Percentiles rank a stretch among this genome's conserved stretches.
phyloP scores from a whole-genome alignment of 2,797 vertebrate species.

The Scolopax rusticola region DNA sequence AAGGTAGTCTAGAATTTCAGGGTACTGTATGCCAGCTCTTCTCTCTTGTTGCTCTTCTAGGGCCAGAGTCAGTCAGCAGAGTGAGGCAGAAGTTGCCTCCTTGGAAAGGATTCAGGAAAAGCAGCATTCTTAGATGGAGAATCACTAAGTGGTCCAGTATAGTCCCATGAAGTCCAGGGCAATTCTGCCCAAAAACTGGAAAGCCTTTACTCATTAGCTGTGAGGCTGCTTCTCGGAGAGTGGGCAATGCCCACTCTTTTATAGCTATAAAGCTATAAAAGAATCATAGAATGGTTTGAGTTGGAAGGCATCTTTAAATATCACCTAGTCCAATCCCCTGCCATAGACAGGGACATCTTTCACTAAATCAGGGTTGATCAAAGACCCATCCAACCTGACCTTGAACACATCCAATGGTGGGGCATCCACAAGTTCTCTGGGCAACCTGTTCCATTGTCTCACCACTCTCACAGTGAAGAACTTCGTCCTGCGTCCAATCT shows the following conservation, averaged over 20 bases:
- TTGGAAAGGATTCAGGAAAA: not conserved
- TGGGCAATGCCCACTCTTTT: not conserved
- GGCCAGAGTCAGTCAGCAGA: not conserved
- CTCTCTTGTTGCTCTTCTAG: accelerated
- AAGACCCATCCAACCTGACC: not conserved
- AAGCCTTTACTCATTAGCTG: not conserved
- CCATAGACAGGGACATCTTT: not conserved
- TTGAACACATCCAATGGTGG: not conserved
- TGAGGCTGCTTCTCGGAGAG: not conserved
- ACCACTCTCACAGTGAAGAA: not conserved
- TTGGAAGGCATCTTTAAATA: not conserved
- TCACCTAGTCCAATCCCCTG: not conserved
- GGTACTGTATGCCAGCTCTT: not conserved
- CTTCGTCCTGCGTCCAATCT: not conserved
- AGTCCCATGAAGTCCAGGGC: not conserved
- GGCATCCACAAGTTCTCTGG: not conserved
- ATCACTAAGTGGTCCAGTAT: not conserved
- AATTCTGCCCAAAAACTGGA: not conserved
- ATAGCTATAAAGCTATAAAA: too few relatives aligned
- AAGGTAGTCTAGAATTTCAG: not conserved
- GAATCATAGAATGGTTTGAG: not conserved
- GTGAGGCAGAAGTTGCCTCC: not conserved
- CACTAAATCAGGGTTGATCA: not conserved
- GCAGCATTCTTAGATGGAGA: not conserved
- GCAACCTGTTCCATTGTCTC: not conserved